phyloP scores from a whole-genome alignment of 2,113 vertebrate genomes.

The Rhinoderma darwinii region DNA sequence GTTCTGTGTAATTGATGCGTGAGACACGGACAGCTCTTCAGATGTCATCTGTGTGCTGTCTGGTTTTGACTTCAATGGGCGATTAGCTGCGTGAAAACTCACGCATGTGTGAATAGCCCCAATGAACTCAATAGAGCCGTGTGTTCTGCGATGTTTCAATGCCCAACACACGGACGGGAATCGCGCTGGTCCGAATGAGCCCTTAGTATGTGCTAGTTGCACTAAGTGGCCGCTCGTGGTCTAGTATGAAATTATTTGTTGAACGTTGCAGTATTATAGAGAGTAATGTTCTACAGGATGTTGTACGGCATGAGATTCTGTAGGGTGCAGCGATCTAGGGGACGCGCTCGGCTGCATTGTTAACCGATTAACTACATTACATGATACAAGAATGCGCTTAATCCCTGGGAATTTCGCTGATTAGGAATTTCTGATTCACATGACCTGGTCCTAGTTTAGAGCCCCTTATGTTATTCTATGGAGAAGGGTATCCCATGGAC shows the following conservation, averaged over 20 bases:
- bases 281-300: neutral
- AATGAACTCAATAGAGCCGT: no score
- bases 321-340: neutral
- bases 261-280: neutral
- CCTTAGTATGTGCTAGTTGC: neutral
- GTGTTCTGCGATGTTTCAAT: neutral
- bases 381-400: slow-evolving; percentile 21
- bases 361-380: slow-evolving; percentile 15
- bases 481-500: neutral
- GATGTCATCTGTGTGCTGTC: no score
- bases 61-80: no score
- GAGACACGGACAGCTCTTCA: no score
- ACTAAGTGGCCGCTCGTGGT: neutral
- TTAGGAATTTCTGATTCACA: neutral
- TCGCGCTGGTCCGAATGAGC: no score
- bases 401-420: slow-evolving; percentile 35
- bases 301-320: neutral
- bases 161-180: neutral
- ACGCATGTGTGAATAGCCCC: no score
- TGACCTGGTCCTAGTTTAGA: neutral
- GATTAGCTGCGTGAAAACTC: no score
- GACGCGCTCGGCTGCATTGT: neutral
- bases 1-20: no score
- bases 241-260: no score
- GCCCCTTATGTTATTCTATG: neutral